A percentile compares a stretch with the other conserved stretches of the same genome.
Evolutionary conservation across 37 sponge, comb jelly and placozoan species (phyloP).

Genomic region (Cladorhizidae sp.): DNA sequence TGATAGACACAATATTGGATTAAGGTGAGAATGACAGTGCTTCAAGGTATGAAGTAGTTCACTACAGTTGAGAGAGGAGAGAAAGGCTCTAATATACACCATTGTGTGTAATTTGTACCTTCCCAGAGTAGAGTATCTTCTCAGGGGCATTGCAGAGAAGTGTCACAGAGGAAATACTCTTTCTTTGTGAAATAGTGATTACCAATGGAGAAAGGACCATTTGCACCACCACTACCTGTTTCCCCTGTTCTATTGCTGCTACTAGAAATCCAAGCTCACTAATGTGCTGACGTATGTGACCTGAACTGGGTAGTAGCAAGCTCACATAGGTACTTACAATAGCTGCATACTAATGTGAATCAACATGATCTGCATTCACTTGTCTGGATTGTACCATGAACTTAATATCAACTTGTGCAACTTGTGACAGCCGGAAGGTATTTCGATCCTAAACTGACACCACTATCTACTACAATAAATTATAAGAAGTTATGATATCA

Average conservation of each 20-base stretch:
- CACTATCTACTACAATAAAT: background rate
- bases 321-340: background rate
- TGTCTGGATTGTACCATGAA: background rate
- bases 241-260: background rate
- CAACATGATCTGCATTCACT: background rate
- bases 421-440: background rate
- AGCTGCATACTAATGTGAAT: background rate
- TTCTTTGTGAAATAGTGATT: background rate
- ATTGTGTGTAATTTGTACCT: background rate
- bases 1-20: background rate
- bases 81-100: background rate
- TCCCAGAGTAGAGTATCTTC: background rate
- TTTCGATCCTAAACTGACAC: background rate
- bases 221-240: too few relatives aligned
- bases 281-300: background rate
- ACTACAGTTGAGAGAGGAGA: background rate
- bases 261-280: background rate
- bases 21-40: background rate
- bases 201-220: too few relatives aligned
- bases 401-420: background rate
- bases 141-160: background rate
- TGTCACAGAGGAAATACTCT: background rate
- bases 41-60: background rate
- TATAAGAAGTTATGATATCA: too few relatives aligned
- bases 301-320: background rate